Evolutionary conservation across 2,113 vertebrate genomes (phyloP), one percentile per base, ranked within the genome.

Genomic region (Tragelaphus strepsiceros): DNA sequence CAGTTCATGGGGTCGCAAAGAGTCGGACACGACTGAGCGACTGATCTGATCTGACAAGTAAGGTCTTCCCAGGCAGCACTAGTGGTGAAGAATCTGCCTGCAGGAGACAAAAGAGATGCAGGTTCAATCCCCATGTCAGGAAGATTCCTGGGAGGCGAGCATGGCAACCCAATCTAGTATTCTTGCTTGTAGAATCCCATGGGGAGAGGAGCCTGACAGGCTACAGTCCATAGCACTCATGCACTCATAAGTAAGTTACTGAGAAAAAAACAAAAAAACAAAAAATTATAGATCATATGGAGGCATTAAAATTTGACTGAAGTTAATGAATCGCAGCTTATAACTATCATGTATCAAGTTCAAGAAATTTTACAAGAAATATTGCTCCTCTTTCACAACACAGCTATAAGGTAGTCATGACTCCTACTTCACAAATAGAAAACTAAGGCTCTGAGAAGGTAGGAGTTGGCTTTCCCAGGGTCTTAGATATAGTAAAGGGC

Each of bases 301-400:
- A 91, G 14, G 71, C 56, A 80, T 87, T 82, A 56, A 49, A 81
- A 85, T 92, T 95, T 92, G 12, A 12, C 53, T 61, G 22, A 93
- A 96, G 90, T 88, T 61, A 81, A 77, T 80, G 11, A 5, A 56
- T 78, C 1, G 77, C 22, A 80, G 3, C 7, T 24, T 94, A n/a
- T 64, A 96, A 64, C 22, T 59, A 56, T 67, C 30, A 87, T 62
- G 49, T 82, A 82, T 0, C 46, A 49, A 83, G 30, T 88, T 82
- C 24, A 35, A 10, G 7, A 19, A 88, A 26, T 39, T 83, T 94
- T 82, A 53, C 54, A 90, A 54, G 81, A 46, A 84, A 71, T 32
- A 46, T 51, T 77, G 6, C 39, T 81, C 5, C 35, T 87, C 43
- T 71, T 92, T 84, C 39, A 81, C 19, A 92, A 74, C 71, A 87